Conservation (phyloP, 2,113 vertebrate genomes). For the Lepisosteus osseus region DNA sequence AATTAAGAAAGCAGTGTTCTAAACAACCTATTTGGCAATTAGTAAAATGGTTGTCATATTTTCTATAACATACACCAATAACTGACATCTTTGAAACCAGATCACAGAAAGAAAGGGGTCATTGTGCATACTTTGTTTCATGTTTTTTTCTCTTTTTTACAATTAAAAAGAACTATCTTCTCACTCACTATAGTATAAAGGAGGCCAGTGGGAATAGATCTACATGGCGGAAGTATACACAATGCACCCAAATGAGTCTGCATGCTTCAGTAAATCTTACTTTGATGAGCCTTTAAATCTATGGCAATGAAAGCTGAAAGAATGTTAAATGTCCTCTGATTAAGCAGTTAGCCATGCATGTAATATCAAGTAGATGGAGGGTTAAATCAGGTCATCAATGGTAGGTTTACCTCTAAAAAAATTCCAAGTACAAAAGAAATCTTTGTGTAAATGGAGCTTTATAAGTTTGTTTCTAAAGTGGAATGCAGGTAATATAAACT, state of each 20-base stretch:
- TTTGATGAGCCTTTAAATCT: slow-evolving; percentile 5
- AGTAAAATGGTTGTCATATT: too few species aligned
- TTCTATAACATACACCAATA: too few species aligned
- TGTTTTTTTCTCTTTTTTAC: neutral
- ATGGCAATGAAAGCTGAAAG: neutral
- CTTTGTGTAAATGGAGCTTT: too few species aligned
- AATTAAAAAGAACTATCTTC: neutral
- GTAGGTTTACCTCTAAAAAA: neutral
- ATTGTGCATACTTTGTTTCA: neutral
- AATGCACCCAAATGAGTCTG: neutral
- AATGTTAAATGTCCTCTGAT: neutral
- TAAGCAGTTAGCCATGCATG: neutral
- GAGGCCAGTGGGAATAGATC: slow-evolving; percentile 3
- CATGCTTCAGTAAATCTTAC: slow-evolving; percentile 4
- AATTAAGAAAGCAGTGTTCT: too few species aligned
- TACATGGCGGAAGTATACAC: neutral
- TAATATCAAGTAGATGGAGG: slow-evolving; percentile 2
- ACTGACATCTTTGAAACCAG: too few species aligned
- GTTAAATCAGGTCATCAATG: neutral
- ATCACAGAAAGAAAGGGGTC: too few species aligned
- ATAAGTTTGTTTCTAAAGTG: too few species aligned
- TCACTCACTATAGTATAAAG: neutral
- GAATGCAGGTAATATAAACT: too few species aligned
- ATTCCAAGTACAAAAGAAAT: too few species aligned
- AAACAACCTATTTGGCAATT: too few species aligned